Conservation (phyloP, 2,797 vertebrate genomes). For the Gorsachius magnificus region DNA sequence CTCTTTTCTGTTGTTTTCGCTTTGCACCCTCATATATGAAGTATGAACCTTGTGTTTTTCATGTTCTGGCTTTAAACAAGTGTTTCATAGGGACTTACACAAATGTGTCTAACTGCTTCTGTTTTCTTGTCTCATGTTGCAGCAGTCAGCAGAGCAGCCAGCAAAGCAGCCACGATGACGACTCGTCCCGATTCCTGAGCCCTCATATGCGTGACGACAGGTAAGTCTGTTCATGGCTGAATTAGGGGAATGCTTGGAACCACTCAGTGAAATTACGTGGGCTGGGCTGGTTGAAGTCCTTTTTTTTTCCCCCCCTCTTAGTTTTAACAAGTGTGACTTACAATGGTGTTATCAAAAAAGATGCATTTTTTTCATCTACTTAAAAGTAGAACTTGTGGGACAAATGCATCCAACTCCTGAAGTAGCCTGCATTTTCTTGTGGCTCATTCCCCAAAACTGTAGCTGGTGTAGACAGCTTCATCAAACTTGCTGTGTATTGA, state of each 20-base stretch:
- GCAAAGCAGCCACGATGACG: constrained; percentile 93
- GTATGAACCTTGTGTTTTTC: accelerated
- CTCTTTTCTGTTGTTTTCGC: neutral
- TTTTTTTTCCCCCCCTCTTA: neutral
- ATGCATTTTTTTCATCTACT: neutral
- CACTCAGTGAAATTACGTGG: accelerated
- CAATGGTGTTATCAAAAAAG: accelerated
- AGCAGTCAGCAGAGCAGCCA: constrained; percentile 87
- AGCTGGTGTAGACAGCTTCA: neutral
- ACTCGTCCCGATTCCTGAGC: constrained; percentile 86
- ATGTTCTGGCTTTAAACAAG: neutral
- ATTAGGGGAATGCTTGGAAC: neutral
- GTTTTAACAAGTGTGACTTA: neutral
- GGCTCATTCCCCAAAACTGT: neutral
- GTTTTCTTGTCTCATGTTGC: constrained; percentile 28
- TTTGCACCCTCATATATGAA: neutral
- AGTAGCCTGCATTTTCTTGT: neutral
- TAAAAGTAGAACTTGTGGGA: neutral
- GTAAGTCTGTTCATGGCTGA: constrained; percentile 45
- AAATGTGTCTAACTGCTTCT: neutral
- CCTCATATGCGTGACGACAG: constrained; percentile 82
- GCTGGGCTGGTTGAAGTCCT: neutral
- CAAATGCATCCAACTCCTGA: neutral
- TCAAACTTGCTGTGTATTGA: neutral
- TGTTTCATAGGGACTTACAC: accelerated